Evolutionary conservation across 2,113 vertebrate genomes (phyloP).

Genomic region (Misgurnus anguillicaudatus): DNA sequence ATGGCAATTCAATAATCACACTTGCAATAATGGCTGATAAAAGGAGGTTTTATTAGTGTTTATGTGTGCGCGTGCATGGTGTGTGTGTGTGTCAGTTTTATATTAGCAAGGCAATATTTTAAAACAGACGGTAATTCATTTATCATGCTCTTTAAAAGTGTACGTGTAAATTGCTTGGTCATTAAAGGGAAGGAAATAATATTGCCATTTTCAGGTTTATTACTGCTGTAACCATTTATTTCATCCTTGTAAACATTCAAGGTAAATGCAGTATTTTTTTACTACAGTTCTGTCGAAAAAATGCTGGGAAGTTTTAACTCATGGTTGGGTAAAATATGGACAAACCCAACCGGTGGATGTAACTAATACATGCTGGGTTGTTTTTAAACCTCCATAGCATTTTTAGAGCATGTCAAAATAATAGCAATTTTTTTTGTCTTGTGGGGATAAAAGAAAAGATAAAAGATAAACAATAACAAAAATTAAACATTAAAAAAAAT

Average conservation of each 20-base stretch:
- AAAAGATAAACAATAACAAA: too few relatives aligned
- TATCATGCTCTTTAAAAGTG: neutral
- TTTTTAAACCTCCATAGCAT: too few relatives aligned
- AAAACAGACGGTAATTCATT: neutral
- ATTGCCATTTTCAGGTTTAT: neutral
- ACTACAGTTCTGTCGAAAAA: too few relatives aligned
- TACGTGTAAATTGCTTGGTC: neutral
- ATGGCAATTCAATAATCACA: slow-evolving; percentile 75
- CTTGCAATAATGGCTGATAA: slow-evolving; percentile 76
- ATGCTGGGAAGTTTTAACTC: too few relatives aligned
- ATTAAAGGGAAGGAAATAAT: neutral
- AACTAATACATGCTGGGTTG: too few relatives aligned
- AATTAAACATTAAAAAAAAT: too few relatives aligned
- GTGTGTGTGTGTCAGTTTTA: slow-evolving; percentile 51
- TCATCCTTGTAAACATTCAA: neutral
- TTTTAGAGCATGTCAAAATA: neutral
- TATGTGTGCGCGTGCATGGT: slow-evolving; percentile 31
- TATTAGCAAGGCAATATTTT: neutral
- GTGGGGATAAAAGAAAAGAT: too few relatives aligned
- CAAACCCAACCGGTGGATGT: too few relatives aligned
- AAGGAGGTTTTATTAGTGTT: slow-evolving; percentile 71
- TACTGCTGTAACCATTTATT: neutral
- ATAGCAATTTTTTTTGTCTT: neutral
- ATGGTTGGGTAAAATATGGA: too few relatives aligned
- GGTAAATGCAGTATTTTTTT: too few relatives aligned